Conservation (phyloP, 2,888 invertebrate genomes). For the Eucera pruinosa region DNA sequence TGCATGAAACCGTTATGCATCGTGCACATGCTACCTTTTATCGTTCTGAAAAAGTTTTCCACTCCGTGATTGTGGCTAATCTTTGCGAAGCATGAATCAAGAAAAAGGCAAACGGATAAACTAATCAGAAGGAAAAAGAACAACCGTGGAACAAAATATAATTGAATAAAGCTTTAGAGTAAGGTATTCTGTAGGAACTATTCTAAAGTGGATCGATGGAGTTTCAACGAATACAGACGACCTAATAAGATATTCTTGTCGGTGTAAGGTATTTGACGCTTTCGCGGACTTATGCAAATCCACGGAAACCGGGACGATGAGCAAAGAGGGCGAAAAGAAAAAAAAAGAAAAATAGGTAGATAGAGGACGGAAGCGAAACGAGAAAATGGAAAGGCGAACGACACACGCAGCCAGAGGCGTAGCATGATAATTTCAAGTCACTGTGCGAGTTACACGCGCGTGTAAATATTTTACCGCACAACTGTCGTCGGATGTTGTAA, state of each 20-base stretch:
- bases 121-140: background rate
- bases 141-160: background rate
- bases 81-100: conserved; percentile 1
- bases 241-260: conserved; percentile 63
- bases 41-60: conserved; percentile 14
- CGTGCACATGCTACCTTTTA: conserved; percentile 3
- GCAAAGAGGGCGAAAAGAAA: conserved; percentile 8
- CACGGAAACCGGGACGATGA: conserved; percentile 33
- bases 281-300: conserved; percentile 66
- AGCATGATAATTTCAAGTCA: conserved; percentile 62
- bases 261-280: conserved; percentile 62
- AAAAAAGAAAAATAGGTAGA: background rate
- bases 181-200: background rate
- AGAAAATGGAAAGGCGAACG: conserved; percentile 47
- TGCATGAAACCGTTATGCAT: conserved; percentile 16
- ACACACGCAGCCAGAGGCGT: conserved; percentile 16
- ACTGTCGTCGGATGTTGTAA: conserved; percentile 49
- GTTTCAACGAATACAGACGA: too few relatives aligned
- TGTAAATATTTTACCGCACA: conserved; percentile 55
- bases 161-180: background rate
- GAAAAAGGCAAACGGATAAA: background rate
- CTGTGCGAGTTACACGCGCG: conserved; percentile 37
- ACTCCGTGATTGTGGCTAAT: conserved; percentile 9
- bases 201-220: background rate
- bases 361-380: conserved; percentile 22